These are phyloP conservation scores for Busseola fusca DNA, from an alignment of 2,888 invertebrate species.

Conservation along the genomic window DNA sequence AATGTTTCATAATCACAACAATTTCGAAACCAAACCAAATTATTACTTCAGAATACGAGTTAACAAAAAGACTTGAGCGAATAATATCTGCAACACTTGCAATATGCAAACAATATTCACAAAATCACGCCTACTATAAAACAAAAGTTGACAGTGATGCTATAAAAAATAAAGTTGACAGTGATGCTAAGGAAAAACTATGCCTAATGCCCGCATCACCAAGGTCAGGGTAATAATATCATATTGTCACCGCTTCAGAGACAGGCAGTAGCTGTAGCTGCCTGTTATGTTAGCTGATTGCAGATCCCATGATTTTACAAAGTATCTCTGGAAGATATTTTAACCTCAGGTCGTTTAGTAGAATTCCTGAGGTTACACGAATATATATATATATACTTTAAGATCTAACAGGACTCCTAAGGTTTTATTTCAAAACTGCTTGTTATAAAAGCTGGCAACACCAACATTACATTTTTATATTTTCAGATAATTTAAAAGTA, in stretches of 20 bases:
- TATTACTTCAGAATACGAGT: not conserved
- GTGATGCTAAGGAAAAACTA: not conserved
- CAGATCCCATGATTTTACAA: not conserved
- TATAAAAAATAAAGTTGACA: not conserved
- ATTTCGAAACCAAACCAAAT: not conserved
- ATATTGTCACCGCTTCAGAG: not conserved
- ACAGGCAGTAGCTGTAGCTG: not conserved
- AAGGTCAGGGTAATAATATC: conserved; percentile 19
- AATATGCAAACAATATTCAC: not conserved
- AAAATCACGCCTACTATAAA: not conserved
- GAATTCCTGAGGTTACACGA: not conserved
- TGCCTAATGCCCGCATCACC: not conserved
- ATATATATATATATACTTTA: not conserved
- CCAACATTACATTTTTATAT: too few species aligned
- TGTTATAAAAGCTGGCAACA: too few species aligned
- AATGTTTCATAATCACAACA: too few species aligned
- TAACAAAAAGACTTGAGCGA: not conserved
- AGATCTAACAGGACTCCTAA: not conserved
- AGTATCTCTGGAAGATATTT: not conserved
- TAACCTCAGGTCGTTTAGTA: not conserved
- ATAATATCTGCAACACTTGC: not conserved
- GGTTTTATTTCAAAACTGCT: not conserved
- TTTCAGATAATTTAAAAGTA: too few species aligned
- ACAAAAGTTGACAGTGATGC: not conserved
- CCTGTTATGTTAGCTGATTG: not conserved